phyloP scores from a whole-genome alignment of 2,797 vertebrate species.

The Darevskia mixta region DNA sequence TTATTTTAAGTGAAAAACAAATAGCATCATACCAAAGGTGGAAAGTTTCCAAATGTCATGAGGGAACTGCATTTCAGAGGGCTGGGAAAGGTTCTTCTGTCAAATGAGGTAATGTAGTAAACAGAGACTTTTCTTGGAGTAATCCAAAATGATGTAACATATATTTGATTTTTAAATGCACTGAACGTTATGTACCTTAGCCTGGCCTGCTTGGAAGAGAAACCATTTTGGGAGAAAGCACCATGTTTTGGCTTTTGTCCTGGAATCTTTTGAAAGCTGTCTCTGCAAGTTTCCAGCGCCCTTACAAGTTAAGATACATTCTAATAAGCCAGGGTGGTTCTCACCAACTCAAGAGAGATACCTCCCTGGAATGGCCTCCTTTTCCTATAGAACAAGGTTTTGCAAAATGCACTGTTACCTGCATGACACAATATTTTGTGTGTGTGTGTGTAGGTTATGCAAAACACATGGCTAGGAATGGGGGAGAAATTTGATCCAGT shows the following conservation, averaged over 20 bases:
- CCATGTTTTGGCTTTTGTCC: slow-evolving; percentile 5
- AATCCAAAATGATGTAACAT: rapidly evolving
- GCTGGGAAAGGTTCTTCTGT: slow-evolving; percentile 28
- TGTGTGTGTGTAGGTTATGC: slow-evolving; percentile 42
- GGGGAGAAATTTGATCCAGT: too few species aligned
- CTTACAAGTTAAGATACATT: background rate
- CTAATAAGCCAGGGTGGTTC: background rate
- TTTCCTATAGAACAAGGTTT: slow-evolving; percentile 48
- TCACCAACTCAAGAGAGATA: background rate
- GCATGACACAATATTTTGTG: slow-evolving; percentile 57
- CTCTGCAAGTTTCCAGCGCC: background rate
- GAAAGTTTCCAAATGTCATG: slow-evolving; percentile 33
- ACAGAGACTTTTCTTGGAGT: slow-evolving; percentile 23
- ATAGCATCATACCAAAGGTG: slow-evolving; percentile 60
- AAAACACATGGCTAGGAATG: slow-evolving; percentile 69
- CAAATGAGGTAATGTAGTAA: slow-evolving; percentile 44
- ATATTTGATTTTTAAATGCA: slow-evolving; percentile 3
- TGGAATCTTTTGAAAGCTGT: background rate
- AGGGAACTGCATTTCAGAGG: background rate
- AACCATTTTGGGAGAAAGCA: background rate
- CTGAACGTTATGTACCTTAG: background rate
- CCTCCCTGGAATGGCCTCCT: slow-evolving; percentile 54
- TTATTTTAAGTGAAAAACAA: slow-evolving; percentile 55
- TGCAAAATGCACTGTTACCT: slow-evolving; percentile 65
- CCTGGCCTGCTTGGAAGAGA: background rate